A percentile compares a stretch with the other conserved stretches of the same genome.
phyloP scores from a whole-genome alignment of 2,797 vertebrate species.

The Esox masquinongy region DNA sequence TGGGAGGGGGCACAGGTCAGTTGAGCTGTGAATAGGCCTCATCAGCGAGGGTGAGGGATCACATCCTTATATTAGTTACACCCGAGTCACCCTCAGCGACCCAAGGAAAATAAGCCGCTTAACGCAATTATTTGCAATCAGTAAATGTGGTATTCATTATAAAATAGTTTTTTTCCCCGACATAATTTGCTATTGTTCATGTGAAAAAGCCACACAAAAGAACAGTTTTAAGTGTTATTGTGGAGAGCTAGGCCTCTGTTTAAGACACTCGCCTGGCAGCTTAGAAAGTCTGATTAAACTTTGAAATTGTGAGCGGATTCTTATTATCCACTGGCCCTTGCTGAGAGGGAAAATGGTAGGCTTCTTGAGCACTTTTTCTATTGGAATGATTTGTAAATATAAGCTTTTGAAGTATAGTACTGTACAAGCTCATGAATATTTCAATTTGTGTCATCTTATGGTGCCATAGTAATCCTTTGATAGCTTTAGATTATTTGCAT shows the following conservation, averaged over 20 bases:
- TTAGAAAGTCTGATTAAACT: conserved; percentile 79
- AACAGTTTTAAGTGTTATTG: conserved; percentile 74
- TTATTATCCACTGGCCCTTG: conserved; percentile 68
- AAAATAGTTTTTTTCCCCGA: conserved; percentile 76
- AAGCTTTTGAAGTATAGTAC: conserved; percentile 62
- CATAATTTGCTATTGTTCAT: conserved; percentile 89
- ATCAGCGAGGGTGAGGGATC: conserved; percentile 96
- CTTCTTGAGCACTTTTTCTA: conserved; percentile 55
- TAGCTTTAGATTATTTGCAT: conserved; percentile 50
- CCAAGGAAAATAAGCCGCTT: conserved; percentile 86
- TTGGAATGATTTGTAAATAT: conserved; percentile 77
- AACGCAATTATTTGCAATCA: conserved; percentile 99
- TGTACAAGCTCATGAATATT: conserved; percentile 64
- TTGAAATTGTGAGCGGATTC: conserved; percentile 68
- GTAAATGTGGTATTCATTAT: conserved; percentile 93
- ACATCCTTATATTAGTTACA: conserved; percentile 86
- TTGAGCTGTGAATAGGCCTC: conserved; percentile 94
- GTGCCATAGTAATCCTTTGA: conserved; percentile 51
- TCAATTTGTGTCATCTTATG: conserved; percentile 41
- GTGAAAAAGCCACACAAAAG: conserved; percentile 76
- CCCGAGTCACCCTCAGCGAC: conserved; percentile 89
- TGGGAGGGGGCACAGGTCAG: conserved; percentile 84
- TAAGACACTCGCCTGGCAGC: conserved; percentile 54
- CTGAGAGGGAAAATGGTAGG: conserved; percentile 66
- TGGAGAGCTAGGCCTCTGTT: conserved; percentile 59